Conservation (phyloP, 2,113 vertebrate species). For the Athene noctua region DNA sequence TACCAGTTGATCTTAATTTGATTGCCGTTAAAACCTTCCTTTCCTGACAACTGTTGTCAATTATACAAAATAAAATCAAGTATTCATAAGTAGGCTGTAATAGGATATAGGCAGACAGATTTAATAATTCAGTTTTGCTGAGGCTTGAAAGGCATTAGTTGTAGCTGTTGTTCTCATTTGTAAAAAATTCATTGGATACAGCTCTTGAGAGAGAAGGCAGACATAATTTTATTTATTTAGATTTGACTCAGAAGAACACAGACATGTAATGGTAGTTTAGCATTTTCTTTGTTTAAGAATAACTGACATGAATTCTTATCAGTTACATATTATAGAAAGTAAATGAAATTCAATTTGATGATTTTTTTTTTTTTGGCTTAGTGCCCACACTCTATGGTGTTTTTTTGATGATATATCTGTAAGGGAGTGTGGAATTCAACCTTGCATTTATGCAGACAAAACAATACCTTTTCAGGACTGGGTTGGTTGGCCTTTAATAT, state of each 20-base stretch:
- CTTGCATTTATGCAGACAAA: neutral
- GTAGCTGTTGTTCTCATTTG: conserved; percentile 83
- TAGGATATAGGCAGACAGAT: conserved; percentile 86
- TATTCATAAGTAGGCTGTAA: conserved; percentile 93
- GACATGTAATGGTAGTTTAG: neutral
- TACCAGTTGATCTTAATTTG: conserved; percentile 78
- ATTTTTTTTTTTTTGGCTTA: neutral
- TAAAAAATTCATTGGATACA: conserved; percentile 86
- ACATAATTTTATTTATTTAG: conserved; percentile 67
- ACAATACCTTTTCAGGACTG: neutral
- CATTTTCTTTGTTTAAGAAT: neutral
- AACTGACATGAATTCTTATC: neutral
- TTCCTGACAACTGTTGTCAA: conserved; percentile 87
- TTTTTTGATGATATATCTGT: neutral
- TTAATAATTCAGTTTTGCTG: conserved; percentile 95
- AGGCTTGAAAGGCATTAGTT: conserved; percentile 82
- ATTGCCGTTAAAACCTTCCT: conserved; percentile 78
- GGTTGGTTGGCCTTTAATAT: neutral
- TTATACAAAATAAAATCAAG: conserved; percentile 97
- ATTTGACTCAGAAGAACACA: neutral
- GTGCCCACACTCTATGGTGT: neutral
- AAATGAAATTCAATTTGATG: neutral
- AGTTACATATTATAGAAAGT: neutral
- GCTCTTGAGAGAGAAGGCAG: conserved; percentile 75
- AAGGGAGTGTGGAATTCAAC: neutral